phyloP scores from a whole-genome alignment of 2,113 vertebrate species.

The Empidonax alnorum region DNA sequence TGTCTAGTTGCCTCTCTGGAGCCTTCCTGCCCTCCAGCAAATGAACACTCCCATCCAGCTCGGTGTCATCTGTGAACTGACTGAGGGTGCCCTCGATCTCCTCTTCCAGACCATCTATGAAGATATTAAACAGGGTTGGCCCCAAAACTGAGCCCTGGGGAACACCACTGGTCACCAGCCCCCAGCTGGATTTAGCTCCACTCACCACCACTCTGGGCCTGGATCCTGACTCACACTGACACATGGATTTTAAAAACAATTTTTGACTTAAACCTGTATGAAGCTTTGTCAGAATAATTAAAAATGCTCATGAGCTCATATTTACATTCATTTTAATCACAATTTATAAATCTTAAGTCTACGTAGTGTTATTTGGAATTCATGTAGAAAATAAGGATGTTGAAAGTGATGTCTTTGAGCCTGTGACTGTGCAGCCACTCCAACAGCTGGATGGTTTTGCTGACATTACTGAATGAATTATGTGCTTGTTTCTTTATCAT shows the following conservation, averaged over 20 bases:
- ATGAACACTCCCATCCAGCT: background rate
- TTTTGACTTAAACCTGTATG: background rate
- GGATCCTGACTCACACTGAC: background rate
- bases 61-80: background rate
- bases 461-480: background rate
- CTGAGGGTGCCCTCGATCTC: rapidly evolving
- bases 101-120: background rate
- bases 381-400: background rate
- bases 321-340: background rate
- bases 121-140: background rate
- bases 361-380: background rate
- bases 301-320: background rate
- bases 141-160: background rate
- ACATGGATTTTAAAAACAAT: background rate
- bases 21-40: background rate
- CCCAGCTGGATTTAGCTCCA: background rate
- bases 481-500: background rate
- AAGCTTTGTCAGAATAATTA: background rate
- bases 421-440: background rate
- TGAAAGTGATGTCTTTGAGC: background rate
- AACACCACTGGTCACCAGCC: background rate
- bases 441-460: background rate
- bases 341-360: background rate
- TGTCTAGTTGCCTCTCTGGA: background rate
- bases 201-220: background rate